Evolutionary conservation across 2,888 invertebrate genomes (phyloP), one percentile per base, ranked within the genome.

Genomic region (Sarcophaga carnaria): DNA sequence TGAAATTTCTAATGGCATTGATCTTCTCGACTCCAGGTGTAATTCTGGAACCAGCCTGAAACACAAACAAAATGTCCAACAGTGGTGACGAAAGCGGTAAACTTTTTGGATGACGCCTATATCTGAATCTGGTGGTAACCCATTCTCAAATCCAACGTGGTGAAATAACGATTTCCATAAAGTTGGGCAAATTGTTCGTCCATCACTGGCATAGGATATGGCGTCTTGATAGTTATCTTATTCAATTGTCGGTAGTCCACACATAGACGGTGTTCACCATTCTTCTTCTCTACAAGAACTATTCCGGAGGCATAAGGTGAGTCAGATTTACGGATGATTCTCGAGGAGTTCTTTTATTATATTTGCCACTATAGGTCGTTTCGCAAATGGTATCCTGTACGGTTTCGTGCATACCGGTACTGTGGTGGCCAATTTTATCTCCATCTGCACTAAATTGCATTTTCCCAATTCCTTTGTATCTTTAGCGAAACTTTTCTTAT

Each of bases 271-370:
- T 86, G 80, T 45, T 83, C 87, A 4, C 82, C 80, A 45, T 88
- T 85, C 70, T 87, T 83, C 67, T 89, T 88, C 17, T 89, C 80
- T 3, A 88, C 87, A 14, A 88, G 66, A 4, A 88, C 86, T 12
- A 88, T 70, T 14, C 66, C 72, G 3, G 83, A 75, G 22, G 85
- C 78, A 47, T 79, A 88, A 6, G 81, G 64, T 4, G 84, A 88
- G 8, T 81, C 49, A 10, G 84, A 87, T 47, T 77, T 80, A 2
- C 77, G 80, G 12, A 88, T 84, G 14, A 47, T 45, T 72, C 20
- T 78, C 45, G 6, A 88, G 62, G 11, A 88, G 64, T 10, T 88
- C 85, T 4, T 54, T 22, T 4, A 85, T 22, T 17, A 66, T 87
- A 6, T 67, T 17, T 2, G 60, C 49, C 11, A 86, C 83, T 12